Base-by-base conservation (phyloP, 2,888 invertebrate genomes). In the Notodonta ziczac region DNA sequence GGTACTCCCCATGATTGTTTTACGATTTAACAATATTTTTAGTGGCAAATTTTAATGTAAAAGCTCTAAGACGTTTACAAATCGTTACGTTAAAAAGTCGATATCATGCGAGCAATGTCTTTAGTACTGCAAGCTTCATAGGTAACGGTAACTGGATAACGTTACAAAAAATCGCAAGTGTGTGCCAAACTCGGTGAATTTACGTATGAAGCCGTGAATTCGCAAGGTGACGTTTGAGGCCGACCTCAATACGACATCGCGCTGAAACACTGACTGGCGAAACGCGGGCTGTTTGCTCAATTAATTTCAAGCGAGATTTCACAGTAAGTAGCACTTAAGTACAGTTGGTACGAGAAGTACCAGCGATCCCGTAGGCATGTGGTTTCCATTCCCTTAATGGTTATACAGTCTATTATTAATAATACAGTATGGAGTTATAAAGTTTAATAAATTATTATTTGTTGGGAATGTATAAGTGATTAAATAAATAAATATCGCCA, bases 161-260 rank as follows among this genome's bases (percentile, higher is more conserved):
- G 13, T 6, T 10, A 50, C 14, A 9, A 32, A 1, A 24, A 50
- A 16, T 59, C 51, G 40, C 32, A 35, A 62, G 53, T 63, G 65
- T 67, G 62, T 55, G 46, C 63, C 0, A 58, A 44, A 46, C 74
- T 55, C 67, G 60, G 13, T 24, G 64, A 65, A 72, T 66, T 54
- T 66, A 58, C 59, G 57, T 58, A 60, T 62, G 60, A 60, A 59
- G 60, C 63, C 63, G 56, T 64, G 63, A 72, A 68, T 69, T 69
- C 72, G 70, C 74, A 65, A 68, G 65, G 68, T 60, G 64, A 64
- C 59, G 65, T 61, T 63, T 71, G 71, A 71, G 76, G 74, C 74
- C 60, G 69, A 35, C 42, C 24, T 58, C 62, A 63, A 69, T 60
- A 59, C 55, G 65, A 57, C 61, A 61, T 66, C 65, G 62, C 65